These are phyloP conservation scores for Caenorhabditis brenneri DNA, from an alignment of 1,140 invertebrate genomes.

Conservation along the genomic window DNA sequence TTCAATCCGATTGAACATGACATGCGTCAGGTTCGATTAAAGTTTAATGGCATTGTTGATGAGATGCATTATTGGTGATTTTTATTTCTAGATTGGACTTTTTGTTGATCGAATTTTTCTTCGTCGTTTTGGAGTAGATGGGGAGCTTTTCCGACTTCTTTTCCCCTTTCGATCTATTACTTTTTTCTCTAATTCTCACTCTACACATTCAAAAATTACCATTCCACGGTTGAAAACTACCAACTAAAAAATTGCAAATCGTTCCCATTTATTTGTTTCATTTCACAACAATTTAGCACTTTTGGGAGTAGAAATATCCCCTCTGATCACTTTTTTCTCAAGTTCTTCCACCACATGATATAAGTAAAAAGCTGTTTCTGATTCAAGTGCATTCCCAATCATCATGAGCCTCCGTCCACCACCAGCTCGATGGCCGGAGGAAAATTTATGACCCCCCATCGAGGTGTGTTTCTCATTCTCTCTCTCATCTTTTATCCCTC, in stretches of 20 bases:
- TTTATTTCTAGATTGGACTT: too few relatives aligned
- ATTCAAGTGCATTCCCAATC: conserved; percentile 27
- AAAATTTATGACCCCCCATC: conserved; percentile 37
- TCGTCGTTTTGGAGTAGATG: too few relatives aligned
- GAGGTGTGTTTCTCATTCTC: conserved; percentile 18
- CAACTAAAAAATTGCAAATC: too few relatives aligned
- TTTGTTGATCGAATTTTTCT: too few relatives aligned
- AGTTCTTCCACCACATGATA: neutral
- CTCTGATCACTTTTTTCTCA: neutral
- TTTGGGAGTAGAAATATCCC: neutral
- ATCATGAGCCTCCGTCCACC: neutral
- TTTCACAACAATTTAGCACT: too few relatives aligned
- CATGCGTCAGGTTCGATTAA: conserved; percentile 2
- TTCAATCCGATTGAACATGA: neutral
- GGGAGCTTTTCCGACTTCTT: too few relatives aligned
- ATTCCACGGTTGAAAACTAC: too few relatives aligned
- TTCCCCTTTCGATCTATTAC: too few relatives aligned
- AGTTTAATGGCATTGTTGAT: neutral
- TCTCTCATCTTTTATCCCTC: neutral
- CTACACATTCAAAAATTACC: too few relatives aligned
- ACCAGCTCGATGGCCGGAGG: neutral
- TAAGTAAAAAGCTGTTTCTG: conserved; percentile 32
- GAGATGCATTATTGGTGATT: too few relatives aligned
- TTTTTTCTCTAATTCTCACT: too few relatives aligned
- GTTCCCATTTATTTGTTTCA: too few relatives aligned